phyloP scores from a whole-genome alignment of 2,797 vertebrate species.

The Falco concolor region DNA sequence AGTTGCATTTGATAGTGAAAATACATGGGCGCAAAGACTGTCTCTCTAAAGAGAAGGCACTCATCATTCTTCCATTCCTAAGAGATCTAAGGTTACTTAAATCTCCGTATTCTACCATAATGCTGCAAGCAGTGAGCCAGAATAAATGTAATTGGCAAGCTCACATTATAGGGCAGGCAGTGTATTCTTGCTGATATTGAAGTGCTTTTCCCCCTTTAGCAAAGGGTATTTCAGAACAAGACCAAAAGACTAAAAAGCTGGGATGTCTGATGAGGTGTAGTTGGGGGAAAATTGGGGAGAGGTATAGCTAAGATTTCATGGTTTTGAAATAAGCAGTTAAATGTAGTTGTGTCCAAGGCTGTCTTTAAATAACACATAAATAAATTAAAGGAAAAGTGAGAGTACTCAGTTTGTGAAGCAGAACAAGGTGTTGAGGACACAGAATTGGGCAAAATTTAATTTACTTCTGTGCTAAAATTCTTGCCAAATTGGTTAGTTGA shows the following conservation, averaged over 20 bases:
- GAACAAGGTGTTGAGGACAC: not conserved
- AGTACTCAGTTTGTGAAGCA: not conserved
- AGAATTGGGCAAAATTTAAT: not conserved
- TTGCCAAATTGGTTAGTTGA: not conserved
- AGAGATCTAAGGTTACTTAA: conserved; percentile 64
- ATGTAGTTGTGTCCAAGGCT: not conserved
- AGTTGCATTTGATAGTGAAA: conserved; percentile 43
- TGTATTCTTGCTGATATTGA: conserved; percentile 6
- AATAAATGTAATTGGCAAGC: conserved; percentile 62
- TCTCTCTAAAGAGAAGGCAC: conserved; percentile 56
- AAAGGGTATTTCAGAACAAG: conserved; percentile 47
- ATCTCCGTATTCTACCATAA: conserved; percentile 54
- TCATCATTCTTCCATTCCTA: conserved; percentile 63
- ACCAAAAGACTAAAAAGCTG: conserved; percentile 46
- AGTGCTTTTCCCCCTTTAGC: conserved; percentile 5
- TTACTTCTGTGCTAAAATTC: not conserved
- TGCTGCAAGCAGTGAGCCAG: conserved; percentile 65
- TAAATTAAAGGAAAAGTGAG: not conserved
- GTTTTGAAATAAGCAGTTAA: not conserved
- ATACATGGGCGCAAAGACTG: conserved; percentile 45
- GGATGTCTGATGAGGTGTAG: not conserved
- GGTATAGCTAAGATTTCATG: not conserved
- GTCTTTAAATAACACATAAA: not conserved
- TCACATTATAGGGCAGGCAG: conserved; percentile 47
- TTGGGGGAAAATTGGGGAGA: not conserved